Percentiles rank a stretch among this genome's conserved stretches.
Evolutionary conservation across 1,140 invertebrate genomes (phyloP).

Genomic region (Solenopsis fugax): DNA sequence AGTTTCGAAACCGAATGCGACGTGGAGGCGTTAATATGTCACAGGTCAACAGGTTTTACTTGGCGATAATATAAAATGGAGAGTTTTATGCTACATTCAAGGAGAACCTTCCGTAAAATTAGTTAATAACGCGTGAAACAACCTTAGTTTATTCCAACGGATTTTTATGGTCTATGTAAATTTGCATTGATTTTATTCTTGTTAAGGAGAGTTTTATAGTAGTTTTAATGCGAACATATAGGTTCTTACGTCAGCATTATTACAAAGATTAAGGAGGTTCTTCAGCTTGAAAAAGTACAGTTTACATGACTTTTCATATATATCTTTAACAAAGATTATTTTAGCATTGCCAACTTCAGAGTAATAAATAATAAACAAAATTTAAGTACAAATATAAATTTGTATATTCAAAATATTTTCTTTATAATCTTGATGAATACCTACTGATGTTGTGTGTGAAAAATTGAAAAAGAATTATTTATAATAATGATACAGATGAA

Average conservation of each 20-base stretch:
- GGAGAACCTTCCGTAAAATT: slow-evolving; percentile 17
- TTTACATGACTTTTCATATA: too few species aligned
- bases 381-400: too few species aligned
- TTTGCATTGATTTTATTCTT: slow-evolving; percentile 26
- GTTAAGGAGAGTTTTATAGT: slow-evolving; percentile 12
- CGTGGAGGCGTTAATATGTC: slow-evolving; percentile 11
- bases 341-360: too few species aligned
- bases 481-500: too few species aligned
- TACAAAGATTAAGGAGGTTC: not conserved
- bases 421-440: too few species aligned
- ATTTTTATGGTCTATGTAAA: slow-evolving; percentile 35
- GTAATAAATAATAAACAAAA: too few species aligned
- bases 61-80: slow-evolving; percentile 9
- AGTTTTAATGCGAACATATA: not conserved
- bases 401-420: too few species aligned
- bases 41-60: slow-evolving; percentile 22
- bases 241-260: not conserved
- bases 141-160: not conserved
- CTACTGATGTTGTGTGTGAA: too few species aligned
- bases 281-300: too few species aligned
- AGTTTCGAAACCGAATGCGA: not conserved
- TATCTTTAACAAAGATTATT: too few species aligned
- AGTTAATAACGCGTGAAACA: slow-evolving; percentile 48
- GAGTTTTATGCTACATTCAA: slow-evolving; percentile 24
- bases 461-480: too few species aligned